These are phyloP conservation scores for Bibio marci DNA, from an alignment of 2,888 invertebrate genomes.

Conservation along the genomic window DNA sequence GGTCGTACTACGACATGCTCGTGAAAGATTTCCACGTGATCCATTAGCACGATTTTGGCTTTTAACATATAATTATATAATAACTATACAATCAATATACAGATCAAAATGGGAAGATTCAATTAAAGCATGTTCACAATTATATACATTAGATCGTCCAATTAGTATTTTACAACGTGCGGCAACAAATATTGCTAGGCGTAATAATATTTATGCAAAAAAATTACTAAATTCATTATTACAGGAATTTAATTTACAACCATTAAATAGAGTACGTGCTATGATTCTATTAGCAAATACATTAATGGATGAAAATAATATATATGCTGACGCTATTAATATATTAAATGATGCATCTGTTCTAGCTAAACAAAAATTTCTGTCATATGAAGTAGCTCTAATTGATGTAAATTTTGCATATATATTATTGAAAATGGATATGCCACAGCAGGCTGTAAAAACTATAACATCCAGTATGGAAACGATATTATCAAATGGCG, in stretches of 20 bases:
- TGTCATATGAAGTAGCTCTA: conserved; percentile 58
- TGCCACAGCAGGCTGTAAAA: conserved; percentile 57
- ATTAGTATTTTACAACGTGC: conserved; percentile 41
- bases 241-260: conserved; percentile 26
- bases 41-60: conserved; percentile 48
- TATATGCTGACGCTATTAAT: conserved; percentile 36
- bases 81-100: conserved; percentile 31
- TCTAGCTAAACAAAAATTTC: conserved; percentile 52
- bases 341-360: conserved; percentile 55
- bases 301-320: conserved; percentile 23
- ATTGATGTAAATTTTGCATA: conserved; percentile 66
- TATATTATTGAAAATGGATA: conserved; percentile 54
- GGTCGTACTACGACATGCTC: conserved; percentile 41
- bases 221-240: conserved; percentile 21
- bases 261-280: conserved; percentile 37
- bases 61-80: conserved; percentile 41
- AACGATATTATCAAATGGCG: conserved; percentile 61
- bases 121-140: conserved; percentile 45
- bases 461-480: conserved; percentile 53
- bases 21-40: conserved; percentile 44
- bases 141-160: conserved; percentile 47
- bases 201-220: conserved; percentile 26
- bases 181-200: conserved; percentile 24
- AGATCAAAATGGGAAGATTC: conserved; percentile 48
- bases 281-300: conserved; percentile 53